phyloP scores from a whole-genome alignment of 2,113 vertebrate species.

The Ciconia boyciana region DNA sequence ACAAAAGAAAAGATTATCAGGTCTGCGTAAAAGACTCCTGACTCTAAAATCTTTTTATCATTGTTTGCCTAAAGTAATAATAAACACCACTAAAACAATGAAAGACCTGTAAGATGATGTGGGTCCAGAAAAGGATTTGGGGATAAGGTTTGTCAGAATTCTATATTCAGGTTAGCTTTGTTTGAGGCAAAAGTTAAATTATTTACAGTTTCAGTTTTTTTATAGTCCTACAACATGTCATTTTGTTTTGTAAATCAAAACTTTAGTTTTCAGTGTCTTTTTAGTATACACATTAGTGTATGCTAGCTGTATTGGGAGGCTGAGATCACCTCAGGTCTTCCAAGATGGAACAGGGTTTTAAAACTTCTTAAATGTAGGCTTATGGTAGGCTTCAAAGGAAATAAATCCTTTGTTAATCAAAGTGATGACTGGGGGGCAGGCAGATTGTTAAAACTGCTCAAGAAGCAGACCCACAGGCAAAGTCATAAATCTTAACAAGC shows the following conservation, averaged over 20 bases:
- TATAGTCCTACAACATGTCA: neutral
- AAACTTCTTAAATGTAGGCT: neutral
- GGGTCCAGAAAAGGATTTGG: neutral
- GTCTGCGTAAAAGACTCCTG: neutral
- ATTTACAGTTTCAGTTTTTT: neutral
- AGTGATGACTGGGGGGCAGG: neutral
- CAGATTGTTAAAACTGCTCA: neutral
- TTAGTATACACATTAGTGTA: neutral
- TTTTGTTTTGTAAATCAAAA: neutral
- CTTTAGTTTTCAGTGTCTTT: neutral
- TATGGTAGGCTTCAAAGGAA: neutral
- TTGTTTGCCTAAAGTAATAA: neutral
- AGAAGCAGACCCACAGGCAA: neutral
- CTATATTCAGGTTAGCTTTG: neutral
- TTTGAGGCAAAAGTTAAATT: neutral
- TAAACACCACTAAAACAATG: neutral
- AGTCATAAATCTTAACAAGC: neutral
- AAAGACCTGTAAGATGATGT: neutral
- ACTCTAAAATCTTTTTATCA: neutral
- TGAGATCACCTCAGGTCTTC: neutral
- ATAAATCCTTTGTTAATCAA: neutral
- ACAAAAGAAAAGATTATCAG: neutral
- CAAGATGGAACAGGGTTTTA: neutral
- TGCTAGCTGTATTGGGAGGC: neutral
- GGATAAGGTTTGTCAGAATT: neutral